Evolutionary conservation across 2,888 invertebrate genomes (phyloP), one percentile per base, ranked within the genome.

Genomic region (Lasioglossum villosulum): DNA sequence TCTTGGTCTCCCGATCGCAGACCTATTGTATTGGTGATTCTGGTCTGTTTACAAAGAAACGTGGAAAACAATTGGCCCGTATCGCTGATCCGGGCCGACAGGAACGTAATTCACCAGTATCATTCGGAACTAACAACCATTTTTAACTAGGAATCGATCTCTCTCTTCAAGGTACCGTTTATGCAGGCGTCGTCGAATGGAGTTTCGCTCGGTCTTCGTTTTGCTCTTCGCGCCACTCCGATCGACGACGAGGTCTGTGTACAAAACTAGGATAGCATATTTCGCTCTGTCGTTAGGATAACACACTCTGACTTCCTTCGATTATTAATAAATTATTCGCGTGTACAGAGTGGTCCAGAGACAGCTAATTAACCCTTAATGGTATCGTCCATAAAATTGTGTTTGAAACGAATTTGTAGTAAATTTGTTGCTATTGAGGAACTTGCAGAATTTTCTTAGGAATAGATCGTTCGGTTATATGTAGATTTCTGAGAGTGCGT

Each of bases 31-130:
- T 34, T 59, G 75, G 76, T 73, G 75, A 71, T 77, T 78, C 81
- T 75, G 82, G 82, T 84, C 71, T 83, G 84, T 70, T 86, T 83
- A 80, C 34, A 83, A 89, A 74, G 78, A 90, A 89, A 89, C 77
- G 70, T 87, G 78, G 83, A 78, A 86, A 85, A 81, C 86, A 84
- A 89, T 68, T 68, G 84, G 83, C 80, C 82, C 74, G 72, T 59
- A 75, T 56, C 14, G 68, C 14, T 12, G 37, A 48, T 45, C 45
- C 63, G 72, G 68, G 71, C 80, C 83, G 72, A 39, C 86, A 91
- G 90, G 91, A 90, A 90, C 90, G 71, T 91, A 90, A 91, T 88
- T 83, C 83, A 86, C 83, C 88, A 87, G 83, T 84, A 86, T 84
- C 78, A 48, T 75, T 86, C 83, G 88, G 91, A 90, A 90, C 90